A percentile compares a stretch with the other conserved stretches of the same genome.
Conservation (phyloP, 2,888 invertebrate species). For the Aromia moschata region DNA sequence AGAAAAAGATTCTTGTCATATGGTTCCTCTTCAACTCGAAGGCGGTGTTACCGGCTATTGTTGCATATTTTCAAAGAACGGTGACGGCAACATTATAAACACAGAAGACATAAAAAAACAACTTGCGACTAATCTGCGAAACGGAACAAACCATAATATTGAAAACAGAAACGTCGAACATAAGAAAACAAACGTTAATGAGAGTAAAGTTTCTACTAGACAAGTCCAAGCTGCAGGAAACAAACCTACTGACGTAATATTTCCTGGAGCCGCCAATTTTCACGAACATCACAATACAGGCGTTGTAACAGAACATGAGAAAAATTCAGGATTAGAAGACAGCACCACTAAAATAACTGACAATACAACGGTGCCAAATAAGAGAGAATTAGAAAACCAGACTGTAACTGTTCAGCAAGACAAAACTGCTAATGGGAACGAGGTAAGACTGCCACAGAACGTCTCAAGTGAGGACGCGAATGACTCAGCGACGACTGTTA, state of each 20-base stretch:
- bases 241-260: no score
- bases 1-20: background rate
- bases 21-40: conserved; percentile 13
- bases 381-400: background rate
- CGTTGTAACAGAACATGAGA: background rate
- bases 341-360: background rate
- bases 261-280: conserved; percentile 1
- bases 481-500: background rate
- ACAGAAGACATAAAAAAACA: conserved; percentile 11
- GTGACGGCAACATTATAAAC: background rate
- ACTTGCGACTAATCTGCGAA: background rate
- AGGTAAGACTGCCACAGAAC: background rate
- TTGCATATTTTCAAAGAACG: conserved; percentile 12
- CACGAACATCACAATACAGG: background rate
- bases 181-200: background rate
- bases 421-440: background rate
- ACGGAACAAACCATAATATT: background rate
- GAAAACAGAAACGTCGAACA: background rate
- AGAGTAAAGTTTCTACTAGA: no score
- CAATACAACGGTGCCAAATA: background rate
- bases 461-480: background rate
- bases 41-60: conserved; percentile 10
- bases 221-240: no score
- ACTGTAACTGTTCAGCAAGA: background rate
- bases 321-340: background rate